Conservation (phyloP, 2,113 vertebrate species). For the Dicentrarchus labrax region DNA sequence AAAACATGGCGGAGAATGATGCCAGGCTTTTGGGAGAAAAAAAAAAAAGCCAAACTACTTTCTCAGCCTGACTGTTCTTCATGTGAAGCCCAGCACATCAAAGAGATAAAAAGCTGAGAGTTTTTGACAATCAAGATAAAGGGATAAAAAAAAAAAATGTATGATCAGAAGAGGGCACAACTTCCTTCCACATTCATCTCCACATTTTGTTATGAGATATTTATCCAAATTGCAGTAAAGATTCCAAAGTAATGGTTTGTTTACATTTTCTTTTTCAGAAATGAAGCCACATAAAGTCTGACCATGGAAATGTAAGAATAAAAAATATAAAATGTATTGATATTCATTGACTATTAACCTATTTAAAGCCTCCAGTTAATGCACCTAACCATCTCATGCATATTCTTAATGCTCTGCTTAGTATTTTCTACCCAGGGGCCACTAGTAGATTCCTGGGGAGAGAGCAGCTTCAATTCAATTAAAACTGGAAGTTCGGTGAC, state of each 20-base stretch:
- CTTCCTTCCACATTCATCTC: slow-evolving; percentile 16
- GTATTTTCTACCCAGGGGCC: slow-evolving; percentile 56
- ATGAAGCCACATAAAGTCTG: not conserved
- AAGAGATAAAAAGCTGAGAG: slow-evolving; percentile 22
- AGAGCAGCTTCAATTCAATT: slow-evolving; percentile 73
- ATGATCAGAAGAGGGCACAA: slow-evolving; percentile 10
- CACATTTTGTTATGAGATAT: slow-evolving; percentile 19
- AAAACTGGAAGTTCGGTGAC: slow-evolving; percentile 70
- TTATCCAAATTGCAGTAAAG: not conserved
- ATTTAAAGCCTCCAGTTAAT: slow-evolving; percentile 51
- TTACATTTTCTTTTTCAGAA: slow-evolving; percentile 14
- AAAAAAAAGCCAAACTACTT: slow-evolving; percentile 12
- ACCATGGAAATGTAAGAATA: not conserved
- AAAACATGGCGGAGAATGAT: slow-evolving; percentile 29
- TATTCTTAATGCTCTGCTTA: slow-evolving; percentile 64
- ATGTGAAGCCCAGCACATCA: slow-evolving; percentile 36
- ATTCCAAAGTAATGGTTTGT: slow-evolving; percentile 21
- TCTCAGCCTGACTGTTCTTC: slow-evolving; percentile 7
- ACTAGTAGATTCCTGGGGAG: slow-evolving; percentile 53
- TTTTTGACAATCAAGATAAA: slow-evolving; percentile 7
- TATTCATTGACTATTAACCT: slow-evolving; percentile 56
- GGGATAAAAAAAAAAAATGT: slow-evolving; percentile 13
- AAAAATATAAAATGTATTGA: slow-evolving; percentile 22
- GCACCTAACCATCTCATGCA: slow-evolving; percentile 49
- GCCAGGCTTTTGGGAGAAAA: not conserved